These are phyloP conservation scores for Masnerella sp. DNA, from an alignment of 2,888 invertebrate species.

Conservation along the genomic window DNA sequence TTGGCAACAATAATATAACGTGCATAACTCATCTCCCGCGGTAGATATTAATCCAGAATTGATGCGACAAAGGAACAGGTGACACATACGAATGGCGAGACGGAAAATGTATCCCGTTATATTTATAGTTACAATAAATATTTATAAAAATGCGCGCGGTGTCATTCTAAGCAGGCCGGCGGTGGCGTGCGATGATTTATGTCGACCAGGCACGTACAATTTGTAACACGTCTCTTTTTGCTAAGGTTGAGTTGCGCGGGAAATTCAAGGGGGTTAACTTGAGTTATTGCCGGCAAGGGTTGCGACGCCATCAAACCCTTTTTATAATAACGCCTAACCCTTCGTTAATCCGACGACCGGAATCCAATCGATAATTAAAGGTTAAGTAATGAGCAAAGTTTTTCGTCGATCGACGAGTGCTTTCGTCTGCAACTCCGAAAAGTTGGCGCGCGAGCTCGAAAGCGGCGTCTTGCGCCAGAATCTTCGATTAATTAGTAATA, in stretches of 20 bases:
- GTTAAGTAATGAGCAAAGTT: constrained; percentile 63
- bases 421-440: constrained; percentile 42
- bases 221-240: constrained; percentile 75
- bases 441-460: constrained; percentile 27
- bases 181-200: constrained; percentile 69
- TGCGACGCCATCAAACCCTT: constrained; percentile 41
- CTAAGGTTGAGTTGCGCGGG: constrained; percentile 54
- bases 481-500: constrained; percentile 40
- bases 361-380: constrained; percentile 63
- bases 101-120: too few species aligned
- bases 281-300: constrained; percentile 69
- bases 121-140: constrained; percentile 40
- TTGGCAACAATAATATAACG: too few species aligned
- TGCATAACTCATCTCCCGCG: too few species aligned
- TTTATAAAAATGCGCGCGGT: constrained; percentile 39
- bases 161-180: constrained; percentile 27
- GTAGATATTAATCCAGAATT: background rate
- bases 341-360: constrained; percentile 50
- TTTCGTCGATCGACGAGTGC: constrained; percentile 45
- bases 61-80: too few species aligned
- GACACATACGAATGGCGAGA: too few species aligned
- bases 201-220: constrained; percentile 70
- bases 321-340: constrained; percentile 44
- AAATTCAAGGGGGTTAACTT: constrained; percentile 64
- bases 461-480: background rate